Percentiles rank a stretch among this genome's conserved stretches.
These are phyloP conservation scores for Drosophila dives DNA, from an alignment of 2,888 invertebrate species.

Conservation along the genomic window DNA sequence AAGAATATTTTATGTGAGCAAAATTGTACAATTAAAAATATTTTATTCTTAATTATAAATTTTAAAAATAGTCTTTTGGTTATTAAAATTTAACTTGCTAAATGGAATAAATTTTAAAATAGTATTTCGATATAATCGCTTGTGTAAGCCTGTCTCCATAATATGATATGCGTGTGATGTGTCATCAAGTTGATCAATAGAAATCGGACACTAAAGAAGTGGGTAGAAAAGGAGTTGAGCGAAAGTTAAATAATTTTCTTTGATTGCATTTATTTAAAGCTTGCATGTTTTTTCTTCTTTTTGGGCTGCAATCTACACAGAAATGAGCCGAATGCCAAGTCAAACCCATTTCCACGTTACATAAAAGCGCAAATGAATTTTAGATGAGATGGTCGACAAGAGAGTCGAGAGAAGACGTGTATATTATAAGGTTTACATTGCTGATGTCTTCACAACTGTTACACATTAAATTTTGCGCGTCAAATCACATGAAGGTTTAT, in stretches of 20 bases:
- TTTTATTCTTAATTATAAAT: too few relatives aligned
- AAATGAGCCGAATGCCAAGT: slow-evolving; percentile 48
- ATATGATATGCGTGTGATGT: slow-evolving; percentile 45
- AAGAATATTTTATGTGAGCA: neutral
- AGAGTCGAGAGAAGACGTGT: neutral
- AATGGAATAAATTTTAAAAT: neutral
- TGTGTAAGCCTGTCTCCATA: too few relatives aligned
- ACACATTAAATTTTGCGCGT: slow-evolving; percentile 52
- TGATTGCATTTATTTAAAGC: slow-evolving; percentile 21
- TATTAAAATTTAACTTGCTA: too few relatives aligned
- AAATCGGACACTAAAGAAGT: slow-evolving; percentile 30
- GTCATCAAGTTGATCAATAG: slow-evolving; percentile 30
- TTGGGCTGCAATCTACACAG: slow-evolving; percentile 54
- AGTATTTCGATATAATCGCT: neutral
- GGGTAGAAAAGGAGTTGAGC: slow-evolving; percentile 19
- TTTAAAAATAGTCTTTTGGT: too few relatives aligned
- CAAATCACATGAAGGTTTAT: slow-evolving; percentile 32
- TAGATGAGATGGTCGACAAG: slow-evolving; percentile 26
- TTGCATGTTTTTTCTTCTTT: slow-evolving; percentile 19
- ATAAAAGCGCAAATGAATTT: slow-evolving; percentile 71
- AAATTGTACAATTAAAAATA: too few relatives aligned
- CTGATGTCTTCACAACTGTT: slow-evolving; percentile 50
- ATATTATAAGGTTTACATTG: slow-evolving; percentile 32
- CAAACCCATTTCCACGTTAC: slow-evolving; percentile 61
- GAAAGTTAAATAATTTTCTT: slow-evolving; percentile 49